These are phyloP conservation scores for Megastigmus dorsalis DNA, from an alignment of 2,888 invertebrate genomes.

Conservation along the genomic window DNA sequence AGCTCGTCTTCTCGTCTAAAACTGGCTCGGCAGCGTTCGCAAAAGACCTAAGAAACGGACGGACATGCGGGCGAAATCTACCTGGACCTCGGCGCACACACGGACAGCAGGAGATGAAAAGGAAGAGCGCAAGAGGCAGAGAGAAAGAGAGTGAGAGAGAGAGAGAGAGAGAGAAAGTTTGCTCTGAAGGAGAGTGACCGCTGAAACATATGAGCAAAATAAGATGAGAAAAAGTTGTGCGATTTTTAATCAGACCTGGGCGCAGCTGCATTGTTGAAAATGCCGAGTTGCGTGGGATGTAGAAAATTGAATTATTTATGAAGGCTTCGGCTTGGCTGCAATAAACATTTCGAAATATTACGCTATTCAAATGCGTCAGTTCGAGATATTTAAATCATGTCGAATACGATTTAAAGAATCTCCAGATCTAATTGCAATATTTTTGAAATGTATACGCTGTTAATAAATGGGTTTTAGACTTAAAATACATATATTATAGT, in stretches of 20 bases:
- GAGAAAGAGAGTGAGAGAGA: slow-evolving; percentile 12
- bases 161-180: not conserved
- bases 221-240: slow-evolving; percentile 15
- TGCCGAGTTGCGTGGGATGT: slow-evolving; percentile 1
- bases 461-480: no score
- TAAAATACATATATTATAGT: no score
- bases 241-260: slow-evolving; percentile 26
- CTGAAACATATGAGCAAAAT: not conserved
- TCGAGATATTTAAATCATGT: no score
- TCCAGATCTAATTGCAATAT: no score
- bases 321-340: not conserved
- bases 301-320: not conserved
- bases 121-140: no score
- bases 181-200: slow-evolving; percentile 11
- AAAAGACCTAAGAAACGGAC: slow-evolving; percentile 26
- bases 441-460: no score
- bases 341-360: no score
- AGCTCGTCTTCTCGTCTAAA: slow-evolving; percentile 42
- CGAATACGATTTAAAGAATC: no score
- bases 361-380: no score
- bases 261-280: not conserved
- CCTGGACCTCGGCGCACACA: slow-evolving; percentile 2
- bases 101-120: slow-evolving; percentile 26
- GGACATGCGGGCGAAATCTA: slow-evolving; percentile 20
- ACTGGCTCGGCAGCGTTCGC: not conserved